Percentiles rank a stretch among this genome's conserved stretches.
These are phyloP conservation scores for Cheiracanthium punctorium DNA, from an alignment of 2,888 invertebrate species.

Conservation along the genomic window DNA sequence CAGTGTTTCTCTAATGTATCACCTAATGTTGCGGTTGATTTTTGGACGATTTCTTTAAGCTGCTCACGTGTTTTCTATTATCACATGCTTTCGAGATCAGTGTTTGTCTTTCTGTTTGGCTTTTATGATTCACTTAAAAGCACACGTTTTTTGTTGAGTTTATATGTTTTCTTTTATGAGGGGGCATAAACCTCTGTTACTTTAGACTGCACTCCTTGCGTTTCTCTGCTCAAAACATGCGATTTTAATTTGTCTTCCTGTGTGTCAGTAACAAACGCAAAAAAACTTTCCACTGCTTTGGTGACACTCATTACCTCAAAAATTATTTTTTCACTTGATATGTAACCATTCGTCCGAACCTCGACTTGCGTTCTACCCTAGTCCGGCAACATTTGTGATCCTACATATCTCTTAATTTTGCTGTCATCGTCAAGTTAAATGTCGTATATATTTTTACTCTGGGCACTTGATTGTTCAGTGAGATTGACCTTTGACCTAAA, in stretches of 20 bases:
- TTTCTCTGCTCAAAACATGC: conserved; percentile 42
- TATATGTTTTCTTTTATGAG: conserved; percentile 1
- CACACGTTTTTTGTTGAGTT: conserved; percentile 15
- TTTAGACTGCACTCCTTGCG: conserved; percentile 16
- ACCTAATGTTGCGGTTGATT: conserved; percentile 60
- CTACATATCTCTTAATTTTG: conserved; percentile 26
- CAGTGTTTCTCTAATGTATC: conserved; percentile 68
- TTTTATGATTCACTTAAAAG: conserved; percentile 29
- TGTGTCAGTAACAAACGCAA: conserved; percentile 19
- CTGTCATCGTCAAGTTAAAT: conserved; percentile 42
- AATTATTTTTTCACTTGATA: conserved; percentile 28
- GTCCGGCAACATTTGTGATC: conserved; percentile 23
- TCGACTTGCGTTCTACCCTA: conserved; percentile 38
- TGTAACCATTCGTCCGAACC: conserved; percentile 21
- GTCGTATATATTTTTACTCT: conserved; percentile 58
- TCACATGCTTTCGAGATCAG: conserved; percentile 39
- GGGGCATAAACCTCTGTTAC: conserved; percentile 4
- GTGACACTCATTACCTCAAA: conserved; percentile 26
- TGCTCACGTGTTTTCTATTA: conserved; percentile 41
- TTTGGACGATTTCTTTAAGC: conserved; percentile 39
- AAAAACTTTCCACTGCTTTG: conserved; percentile 36
- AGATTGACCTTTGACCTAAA: background rate
- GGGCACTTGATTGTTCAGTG: conserved; percentile 24
- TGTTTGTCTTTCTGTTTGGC: conserved; percentile 39
- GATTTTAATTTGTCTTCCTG: conserved; percentile 47